phyloP scores from a whole-genome alignment of 2,888 invertebrate genomes.

The Chesias legatella region DNA sequence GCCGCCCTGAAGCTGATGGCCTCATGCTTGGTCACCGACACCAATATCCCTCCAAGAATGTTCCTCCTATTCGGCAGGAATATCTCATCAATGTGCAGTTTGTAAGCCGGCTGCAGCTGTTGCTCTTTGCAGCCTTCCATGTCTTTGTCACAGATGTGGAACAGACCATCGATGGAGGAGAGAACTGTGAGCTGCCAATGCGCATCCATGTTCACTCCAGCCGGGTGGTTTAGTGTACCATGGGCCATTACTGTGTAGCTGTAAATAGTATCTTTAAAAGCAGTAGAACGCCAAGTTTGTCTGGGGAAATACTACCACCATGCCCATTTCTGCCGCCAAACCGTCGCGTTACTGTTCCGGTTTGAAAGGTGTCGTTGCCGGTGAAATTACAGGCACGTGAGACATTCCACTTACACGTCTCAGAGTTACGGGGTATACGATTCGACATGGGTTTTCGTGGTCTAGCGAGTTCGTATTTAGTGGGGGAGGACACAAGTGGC shows the following conservation, averaged over 20 bases:
- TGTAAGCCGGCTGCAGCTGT: constrained; percentile 40
- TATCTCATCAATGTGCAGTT: constrained; percentile 60
- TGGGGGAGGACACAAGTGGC: no score
- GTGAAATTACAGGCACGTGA: no score
- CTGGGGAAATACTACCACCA: no score
- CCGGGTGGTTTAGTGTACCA: constrained; percentile 40
- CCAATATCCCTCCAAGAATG: constrained; percentile 60
- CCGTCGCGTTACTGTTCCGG: no score
- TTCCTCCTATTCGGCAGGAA: constrained; percentile 65
- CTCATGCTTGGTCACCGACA: constrained; percentile 52
- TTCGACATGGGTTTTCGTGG: no score
- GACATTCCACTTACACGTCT: no score
- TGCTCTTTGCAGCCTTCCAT: constrained; percentile 41
- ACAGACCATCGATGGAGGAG: constrained; percentile 42
- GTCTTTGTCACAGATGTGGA: constrained; percentile 64
- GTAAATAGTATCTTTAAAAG: no score
- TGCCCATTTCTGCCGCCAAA: no score
- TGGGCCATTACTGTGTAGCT: constrained; percentile 66
- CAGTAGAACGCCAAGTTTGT: no score
- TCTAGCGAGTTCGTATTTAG: no score
- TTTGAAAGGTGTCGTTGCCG: no score
- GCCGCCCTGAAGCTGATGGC: constrained; percentile 57
- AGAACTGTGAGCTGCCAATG: constrained; percentile 64
- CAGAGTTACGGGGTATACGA: no score
- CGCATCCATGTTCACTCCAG: constrained; percentile 38